phyloP scores from a whole-genome alignment of 2,113 vertebrate genomes.

The Atrichornis clamosus region DNA sequence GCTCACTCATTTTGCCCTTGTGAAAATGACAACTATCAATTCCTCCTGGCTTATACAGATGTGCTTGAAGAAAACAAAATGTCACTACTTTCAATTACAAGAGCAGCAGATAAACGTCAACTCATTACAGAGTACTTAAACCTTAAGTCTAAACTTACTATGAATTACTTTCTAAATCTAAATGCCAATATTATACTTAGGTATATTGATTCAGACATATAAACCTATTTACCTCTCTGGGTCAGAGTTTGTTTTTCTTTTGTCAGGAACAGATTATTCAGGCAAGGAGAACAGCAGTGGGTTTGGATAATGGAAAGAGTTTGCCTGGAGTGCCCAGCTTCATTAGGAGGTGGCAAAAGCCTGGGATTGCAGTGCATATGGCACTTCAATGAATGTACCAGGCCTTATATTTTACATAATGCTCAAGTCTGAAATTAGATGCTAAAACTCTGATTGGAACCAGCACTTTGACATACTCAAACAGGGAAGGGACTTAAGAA shows the following conservation, averaged over 20 bases:
- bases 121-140: conserved; percentile 17
- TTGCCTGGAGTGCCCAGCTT: neutral
- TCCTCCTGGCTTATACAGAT: neutral
- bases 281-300: neutral
- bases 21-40: neutral
- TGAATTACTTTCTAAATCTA: conserved; percentile 50
- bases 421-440: neutral
- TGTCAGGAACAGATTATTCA: neutral
- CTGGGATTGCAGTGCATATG: neutral
- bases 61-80: neutral
- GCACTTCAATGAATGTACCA: neutral
- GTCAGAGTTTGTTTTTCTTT: neutral
- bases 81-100: neutral
- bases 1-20: neutral
- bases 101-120: neutral
- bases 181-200: conserved; percentile 38
- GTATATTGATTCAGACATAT: conserved; percentile 11
- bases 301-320: neutral
- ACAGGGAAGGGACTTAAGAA: neutral
- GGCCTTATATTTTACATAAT: neutral
- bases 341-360: neutral
- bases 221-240: neutral
- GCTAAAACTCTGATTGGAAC: neutral
- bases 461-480: neutral
- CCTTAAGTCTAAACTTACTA: neutral